Evolutionary conservation across 1,140 invertebrate species (phyloP).

Genomic region (Protaetia brevitarsis): DNA sequence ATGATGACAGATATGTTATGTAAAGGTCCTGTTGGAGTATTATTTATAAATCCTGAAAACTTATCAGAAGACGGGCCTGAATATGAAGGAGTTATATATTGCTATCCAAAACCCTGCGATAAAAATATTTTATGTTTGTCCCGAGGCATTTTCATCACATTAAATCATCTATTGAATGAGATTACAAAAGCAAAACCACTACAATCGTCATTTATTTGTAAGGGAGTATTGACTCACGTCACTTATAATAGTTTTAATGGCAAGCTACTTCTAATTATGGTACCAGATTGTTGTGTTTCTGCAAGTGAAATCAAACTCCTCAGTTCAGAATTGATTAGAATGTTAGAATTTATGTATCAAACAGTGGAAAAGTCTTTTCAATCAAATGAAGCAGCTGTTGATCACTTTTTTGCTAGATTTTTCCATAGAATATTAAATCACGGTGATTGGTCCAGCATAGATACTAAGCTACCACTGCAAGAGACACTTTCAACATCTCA

Average conservation of each 20-base stretch:
- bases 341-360: conserved; percentile 54
- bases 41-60: conserved; percentile 61
- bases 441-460: conserved; percentile 39
- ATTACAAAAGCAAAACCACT: conserved; percentile 56
- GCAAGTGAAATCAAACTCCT: conserved; percentile 52
- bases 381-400: conserved; percentile 48
- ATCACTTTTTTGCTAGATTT: conserved; percentile 57
- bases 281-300: conserved; percentile 52
- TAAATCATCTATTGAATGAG: conserved; percentile 65
- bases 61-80: conserved; percentile 60
- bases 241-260: conserved; percentile 53
- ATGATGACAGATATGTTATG: conserved; percentile 54
- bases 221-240: conserved; percentile 56
- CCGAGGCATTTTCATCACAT: conserved; percentile 65
- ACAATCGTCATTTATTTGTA: conserved; percentile 56
- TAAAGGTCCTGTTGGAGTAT: conserved; percentile 57
- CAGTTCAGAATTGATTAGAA: conserved; percentile 51
- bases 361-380: conserved; percentile 54
- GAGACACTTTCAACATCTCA: not conserved
- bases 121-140: conserved; percentile 59
- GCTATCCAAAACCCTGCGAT: conserved; percentile 60
- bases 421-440: conserved; percentile 49
- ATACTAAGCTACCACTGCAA: no score
- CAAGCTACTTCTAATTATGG: conserved; percentile 56
- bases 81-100: conserved; percentile 64